Percentiles rank a stretch among this genome's conserved stretches.
These are phyloP conservation scores for Aphidius colemani DNA, from an alignment of 2,888 invertebrate genomes.

Conservation along the genomic window DNA sequence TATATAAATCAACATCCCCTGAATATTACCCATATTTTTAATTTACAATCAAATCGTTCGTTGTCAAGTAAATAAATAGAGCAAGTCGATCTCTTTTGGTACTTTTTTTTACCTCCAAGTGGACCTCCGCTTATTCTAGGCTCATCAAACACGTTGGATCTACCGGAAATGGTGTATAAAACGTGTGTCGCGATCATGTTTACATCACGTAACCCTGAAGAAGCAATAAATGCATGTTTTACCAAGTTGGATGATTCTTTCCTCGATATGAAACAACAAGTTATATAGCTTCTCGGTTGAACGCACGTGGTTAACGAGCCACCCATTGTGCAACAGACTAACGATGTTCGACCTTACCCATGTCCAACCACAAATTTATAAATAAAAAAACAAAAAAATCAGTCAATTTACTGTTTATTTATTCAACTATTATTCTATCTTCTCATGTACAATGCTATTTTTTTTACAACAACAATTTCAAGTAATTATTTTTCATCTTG, in stretches of 20 bases:
- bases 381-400: neutral
- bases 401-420: neutral
- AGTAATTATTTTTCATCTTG: neutral
- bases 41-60: no score
- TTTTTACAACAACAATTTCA: neutral
- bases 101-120: no score
- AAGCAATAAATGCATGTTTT: constrained; percentile 9
- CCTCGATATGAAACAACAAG: constrained; percentile 32
- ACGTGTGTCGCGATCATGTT: neutral
- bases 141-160: no score
- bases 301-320: constrained; percentile 24
- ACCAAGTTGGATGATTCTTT: constrained; percentile 22
- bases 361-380: no score
- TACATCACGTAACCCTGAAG: constrained; percentile 15
- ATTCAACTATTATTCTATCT: constrained; percentile 6
- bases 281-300: constrained; percentile 42
- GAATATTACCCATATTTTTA: no score
- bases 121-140: no score
- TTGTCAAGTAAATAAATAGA: no score
- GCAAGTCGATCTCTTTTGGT: no score
- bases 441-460: neutral
- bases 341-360: constrained; percentile 9
- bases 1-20: no score
- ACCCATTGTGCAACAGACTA: constrained; percentile 17
- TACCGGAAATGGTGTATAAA: constrained; percentile 11